Percentiles rank a stretch among this genome's conserved stretches.
Conservation (phyloP, 2,797 vertebrate species). For the Acipenser oxyrinchus region DNA sequence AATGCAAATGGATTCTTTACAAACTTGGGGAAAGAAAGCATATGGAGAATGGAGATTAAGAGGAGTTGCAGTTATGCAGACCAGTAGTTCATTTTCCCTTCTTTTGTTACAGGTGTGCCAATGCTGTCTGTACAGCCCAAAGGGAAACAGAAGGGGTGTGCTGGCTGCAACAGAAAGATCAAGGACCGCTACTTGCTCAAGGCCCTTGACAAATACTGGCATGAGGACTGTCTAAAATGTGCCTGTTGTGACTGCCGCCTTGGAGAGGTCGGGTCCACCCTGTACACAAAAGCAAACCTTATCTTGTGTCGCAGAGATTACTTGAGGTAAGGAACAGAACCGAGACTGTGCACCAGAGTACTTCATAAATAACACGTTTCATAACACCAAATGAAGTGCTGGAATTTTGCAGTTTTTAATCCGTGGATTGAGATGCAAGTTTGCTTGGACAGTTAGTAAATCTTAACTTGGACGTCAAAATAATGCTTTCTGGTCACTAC, state of each 20-base stretch:
- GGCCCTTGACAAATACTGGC: slow-evolving; percentile 95
- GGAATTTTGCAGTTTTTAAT: no score
- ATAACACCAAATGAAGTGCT: no score
- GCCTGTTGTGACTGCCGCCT: slow-evolving; percentile 96
- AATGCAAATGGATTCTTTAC: no score
- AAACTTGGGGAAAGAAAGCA: no score
- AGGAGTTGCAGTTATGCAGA: not conserved
- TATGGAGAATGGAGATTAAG: no score
- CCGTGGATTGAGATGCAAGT: no score
- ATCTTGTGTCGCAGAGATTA: slow-evolving; percentile 96
- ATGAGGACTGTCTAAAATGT: slow-evolving; percentile 95
- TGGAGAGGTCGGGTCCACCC: slow-evolving; percentile 90
- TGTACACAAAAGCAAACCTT: slow-evolving; percentile 97
- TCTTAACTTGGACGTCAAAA: no score
- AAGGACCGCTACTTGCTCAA: slow-evolving; percentile 95
- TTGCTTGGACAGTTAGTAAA: no score
- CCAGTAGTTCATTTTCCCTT: slow-evolving; percentile 19
- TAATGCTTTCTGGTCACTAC: no score
- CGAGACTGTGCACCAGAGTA: no score
- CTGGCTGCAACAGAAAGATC: slow-evolving; percentile 93
- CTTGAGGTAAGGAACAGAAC: slow-evolving; percentile 69
- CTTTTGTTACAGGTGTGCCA: slow-evolving; percentile 70
- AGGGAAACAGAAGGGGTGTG: slow-evolving; percentile 90
- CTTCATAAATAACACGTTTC: no score
- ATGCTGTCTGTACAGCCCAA: slow-evolving; percentile 92